Conservation (phyloP, 2,888 invertebrate species). For the Synergus gifuensis region DNA sequence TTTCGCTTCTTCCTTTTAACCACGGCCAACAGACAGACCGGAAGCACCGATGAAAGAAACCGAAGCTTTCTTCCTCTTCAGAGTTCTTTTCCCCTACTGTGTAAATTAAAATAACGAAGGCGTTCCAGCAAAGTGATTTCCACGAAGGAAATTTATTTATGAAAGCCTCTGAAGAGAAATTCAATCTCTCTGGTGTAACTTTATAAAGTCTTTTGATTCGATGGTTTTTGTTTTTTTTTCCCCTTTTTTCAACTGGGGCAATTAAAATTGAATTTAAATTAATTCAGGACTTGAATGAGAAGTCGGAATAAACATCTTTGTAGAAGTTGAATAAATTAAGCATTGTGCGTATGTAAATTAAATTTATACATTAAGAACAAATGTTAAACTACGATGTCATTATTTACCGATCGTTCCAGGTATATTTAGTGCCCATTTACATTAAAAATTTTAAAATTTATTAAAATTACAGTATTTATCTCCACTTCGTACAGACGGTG, state of each 20-base stretch:
- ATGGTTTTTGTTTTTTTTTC: background rate
- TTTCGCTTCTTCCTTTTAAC: slow-evolving; percentile 60
- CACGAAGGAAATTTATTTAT: slow-evolving; percentile 54
- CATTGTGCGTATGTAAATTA: no score
- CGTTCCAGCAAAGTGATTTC: slow-evolving; percentile 47
- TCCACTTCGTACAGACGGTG: no score
- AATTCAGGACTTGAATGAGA: background rate
- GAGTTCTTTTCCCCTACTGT: slow-evolving; percentile 54
- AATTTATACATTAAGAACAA: no score
- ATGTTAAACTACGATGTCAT: no score
- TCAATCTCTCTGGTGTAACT: background rate
- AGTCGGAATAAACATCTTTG: background rate
- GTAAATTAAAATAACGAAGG: slow-evolving; percentile 57
- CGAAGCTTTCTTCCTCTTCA: slow-evolving; percentile 43
- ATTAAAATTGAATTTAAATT: background rate
- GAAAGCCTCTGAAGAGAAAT: slow-evolving; percentile 7
- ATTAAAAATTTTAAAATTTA: no score
- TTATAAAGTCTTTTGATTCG: background rate
- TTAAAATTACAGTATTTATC: no score
- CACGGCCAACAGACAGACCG: slow-evolving; percentile 48
- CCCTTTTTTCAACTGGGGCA: background rate
- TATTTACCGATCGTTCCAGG: no score
- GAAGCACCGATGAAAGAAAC: slow-evolving; percentile 53
- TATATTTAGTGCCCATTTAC: no score
- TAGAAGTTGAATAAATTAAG: no score